phyloP scores from a whole-genome alignment of 2,888 invertebrate species.

The Drosophila neotestacea region DNA sequence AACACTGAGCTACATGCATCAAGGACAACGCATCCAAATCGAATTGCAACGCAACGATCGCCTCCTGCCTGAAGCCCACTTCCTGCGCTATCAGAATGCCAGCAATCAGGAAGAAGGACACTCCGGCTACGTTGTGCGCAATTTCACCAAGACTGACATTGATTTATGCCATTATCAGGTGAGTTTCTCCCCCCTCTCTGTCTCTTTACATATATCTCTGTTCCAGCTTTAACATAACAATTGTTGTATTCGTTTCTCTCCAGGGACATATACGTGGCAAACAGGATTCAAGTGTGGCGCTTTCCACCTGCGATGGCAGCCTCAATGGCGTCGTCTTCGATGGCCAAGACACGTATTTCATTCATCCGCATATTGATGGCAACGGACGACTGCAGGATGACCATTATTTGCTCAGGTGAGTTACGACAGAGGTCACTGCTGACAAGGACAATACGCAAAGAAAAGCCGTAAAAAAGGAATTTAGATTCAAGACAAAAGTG shows the following conservation, averaged over 20 bases:
- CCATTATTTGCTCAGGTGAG: conserved; percentile 84
- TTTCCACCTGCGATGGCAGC: conserved; percentile 91
- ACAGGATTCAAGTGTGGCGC: conserved; percentile 91
- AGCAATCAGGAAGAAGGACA: conserved; percentile 50
- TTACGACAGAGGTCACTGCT: conserved; percentile 9
- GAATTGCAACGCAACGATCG: conserved; percentile 84
- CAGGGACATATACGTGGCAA: conserved; percentile 89
- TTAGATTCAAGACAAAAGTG: not conserved
- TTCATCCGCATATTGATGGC: conserved; percentile 85
- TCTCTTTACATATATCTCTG: not conserved
- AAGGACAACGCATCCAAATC: conserved; percentile 65
- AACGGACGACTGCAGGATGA: conserved; percentile 82
- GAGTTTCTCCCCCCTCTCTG: conserved; percentile 40
- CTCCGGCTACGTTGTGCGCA: conserved; percentile 77
- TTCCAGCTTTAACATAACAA: conserved; percentile 1
- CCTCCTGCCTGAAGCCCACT: conserved; percentile 84
- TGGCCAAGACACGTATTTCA: conserved; percentile 90
- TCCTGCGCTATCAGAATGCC: conserved; percentile 84
- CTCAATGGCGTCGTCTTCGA: conserved; percentile 92
- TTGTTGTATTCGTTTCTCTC: conserved; percentile 25
- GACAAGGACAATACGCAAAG: not conserved
- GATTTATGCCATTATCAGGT: conserved; percentile 85
- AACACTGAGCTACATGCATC: conserved; percentile 59
- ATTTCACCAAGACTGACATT: conserved; percentile 85
- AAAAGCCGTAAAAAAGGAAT: not conserved